These are phyloP conservation scores for Tetranychus truncatus DNA, from an alignment of 2,888 invertebrate species.

Conservation along the genomic window DNA sequence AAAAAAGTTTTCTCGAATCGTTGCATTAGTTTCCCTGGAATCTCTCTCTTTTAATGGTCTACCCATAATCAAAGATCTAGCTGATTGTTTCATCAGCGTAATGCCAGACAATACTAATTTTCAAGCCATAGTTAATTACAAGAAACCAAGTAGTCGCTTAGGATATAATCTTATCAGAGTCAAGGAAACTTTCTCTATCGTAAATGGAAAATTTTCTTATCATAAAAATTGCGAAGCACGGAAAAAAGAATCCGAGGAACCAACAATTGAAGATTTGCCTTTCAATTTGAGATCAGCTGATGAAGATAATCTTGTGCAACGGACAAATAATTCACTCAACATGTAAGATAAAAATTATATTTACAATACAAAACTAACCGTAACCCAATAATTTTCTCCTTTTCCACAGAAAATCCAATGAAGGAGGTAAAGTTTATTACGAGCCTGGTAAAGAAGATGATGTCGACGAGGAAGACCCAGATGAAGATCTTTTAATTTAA, in stretches of 20 bases:
- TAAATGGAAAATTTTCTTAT: neutral
- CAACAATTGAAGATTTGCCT: neutral
- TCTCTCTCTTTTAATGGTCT: neutral
- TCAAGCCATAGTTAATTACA: neutral
- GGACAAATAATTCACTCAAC: neutral
- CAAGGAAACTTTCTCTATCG: neutral
- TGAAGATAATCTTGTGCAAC: neutral
- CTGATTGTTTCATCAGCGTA: neutral
- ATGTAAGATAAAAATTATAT: neutral
- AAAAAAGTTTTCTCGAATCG: neutral
- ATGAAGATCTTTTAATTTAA: neutral
- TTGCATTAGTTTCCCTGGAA: neutral
- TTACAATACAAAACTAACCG: neutral
- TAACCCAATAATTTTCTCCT: neutral
- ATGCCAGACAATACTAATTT: neutral
- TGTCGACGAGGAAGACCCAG: slow-evolving; percentile 9
- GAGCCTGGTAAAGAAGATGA: slow-evolving; percentile 8
- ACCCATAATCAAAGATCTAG: neutral
- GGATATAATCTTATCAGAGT: neutral
- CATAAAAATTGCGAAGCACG: neutral
- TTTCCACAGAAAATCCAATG: neutral
- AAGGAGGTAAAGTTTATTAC: neutral
- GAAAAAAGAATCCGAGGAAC: neutral
- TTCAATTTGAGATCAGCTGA: neutral
- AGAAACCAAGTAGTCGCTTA: neutral